Conservation (phyloP, 2,888 invertebrate genomes). For the Callimorpha dominula region DNA sequence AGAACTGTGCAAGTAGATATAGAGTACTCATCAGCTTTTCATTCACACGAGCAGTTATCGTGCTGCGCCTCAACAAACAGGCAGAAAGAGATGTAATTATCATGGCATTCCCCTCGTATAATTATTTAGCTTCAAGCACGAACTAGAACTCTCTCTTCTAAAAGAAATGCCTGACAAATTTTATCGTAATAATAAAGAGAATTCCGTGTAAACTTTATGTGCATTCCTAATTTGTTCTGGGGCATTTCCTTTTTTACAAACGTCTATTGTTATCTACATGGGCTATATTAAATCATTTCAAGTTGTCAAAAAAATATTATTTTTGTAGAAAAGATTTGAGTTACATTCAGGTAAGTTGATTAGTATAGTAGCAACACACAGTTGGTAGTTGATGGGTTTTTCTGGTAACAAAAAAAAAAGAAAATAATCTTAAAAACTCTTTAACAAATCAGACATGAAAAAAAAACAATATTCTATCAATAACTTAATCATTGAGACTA, state of each 20-base stretch:
- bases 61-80: background rate
- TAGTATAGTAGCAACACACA: too few species aligned
- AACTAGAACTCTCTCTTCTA: background rate
- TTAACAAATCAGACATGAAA: too few species aligned
- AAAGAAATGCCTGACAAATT: slow-evolving; percentile 24
- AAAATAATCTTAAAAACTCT: too few species aligned
- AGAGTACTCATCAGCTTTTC: too few species aligned
- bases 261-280: slow-evolving; percentile 13
- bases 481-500: too few species aligned
- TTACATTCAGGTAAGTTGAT: background rate
- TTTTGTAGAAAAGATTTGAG: background rate
- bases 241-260: slow-evolving; percentile 23
- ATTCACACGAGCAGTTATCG: background rate
- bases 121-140: background rate
- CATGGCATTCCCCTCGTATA: background rate
- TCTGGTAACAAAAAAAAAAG: background rate
- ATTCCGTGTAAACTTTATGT: slow-evolving; percentile 18
- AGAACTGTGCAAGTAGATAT: too few species aligned
- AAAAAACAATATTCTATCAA: too few species aligned
- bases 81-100: background rate
- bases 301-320: background rate
- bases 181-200: slow-evolving; percentile 17
- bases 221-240: slow-evolving; percentile 26
- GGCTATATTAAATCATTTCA: slow-evolving; percentile 19
- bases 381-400: background rate